Base-by-base conservation (phyloP, 2,113 vertebrate species). In the Amphiprion ocellaris region DNA sequence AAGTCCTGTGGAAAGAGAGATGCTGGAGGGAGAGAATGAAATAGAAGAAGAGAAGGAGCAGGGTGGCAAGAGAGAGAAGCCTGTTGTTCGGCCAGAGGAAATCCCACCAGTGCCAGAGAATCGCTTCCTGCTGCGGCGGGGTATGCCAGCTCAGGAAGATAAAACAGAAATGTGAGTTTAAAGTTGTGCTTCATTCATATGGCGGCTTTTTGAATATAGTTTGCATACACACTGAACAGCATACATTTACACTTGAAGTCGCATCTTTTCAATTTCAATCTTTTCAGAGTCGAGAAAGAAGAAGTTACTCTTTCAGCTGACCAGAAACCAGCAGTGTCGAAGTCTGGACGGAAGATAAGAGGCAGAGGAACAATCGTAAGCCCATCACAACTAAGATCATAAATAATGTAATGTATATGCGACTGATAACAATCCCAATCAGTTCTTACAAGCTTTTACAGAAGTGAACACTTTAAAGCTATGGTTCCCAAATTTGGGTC, bases 101-200 rank as follows among this genome's bases (percentile, higher is more conserved):
- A 99, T 99, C 77, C 98, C 98, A 59, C 97, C 97, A 1, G 97
- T 99, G 81, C 98, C 98, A 12, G 97, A 99, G 92, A 99, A 99
- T 52, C 95, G 97, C 23, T 99, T 99, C 89, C 92, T 99, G 81
- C 94, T 99, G 9, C 94, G 98, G 79, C 95, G 96, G 87, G 97
- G 98, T 81, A 90, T 95, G 84, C 97, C 97, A 11, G 88, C 88
- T 21, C 92, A 94, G 89, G 91, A 84, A n/a, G 86, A 91, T 55
- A 95, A 96, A 30, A 91, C 96, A 21, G 95, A 98, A 83, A 93
- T 85, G 98, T 99, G 23, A 87, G 94, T 91, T 64, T 54, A 23
- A 30, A 30, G 5, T 55, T 58, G 15, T 12, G 2, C 19, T 52
- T 15, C 15, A 30, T 39, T 49, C 21, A 41, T 19, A 12, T 23